These are phyloP conservation scores for Caenorhabditis sp. DNA, from an alignment of 2,888 invertebrate genomes.

Conservation along the genomic window DNA sequence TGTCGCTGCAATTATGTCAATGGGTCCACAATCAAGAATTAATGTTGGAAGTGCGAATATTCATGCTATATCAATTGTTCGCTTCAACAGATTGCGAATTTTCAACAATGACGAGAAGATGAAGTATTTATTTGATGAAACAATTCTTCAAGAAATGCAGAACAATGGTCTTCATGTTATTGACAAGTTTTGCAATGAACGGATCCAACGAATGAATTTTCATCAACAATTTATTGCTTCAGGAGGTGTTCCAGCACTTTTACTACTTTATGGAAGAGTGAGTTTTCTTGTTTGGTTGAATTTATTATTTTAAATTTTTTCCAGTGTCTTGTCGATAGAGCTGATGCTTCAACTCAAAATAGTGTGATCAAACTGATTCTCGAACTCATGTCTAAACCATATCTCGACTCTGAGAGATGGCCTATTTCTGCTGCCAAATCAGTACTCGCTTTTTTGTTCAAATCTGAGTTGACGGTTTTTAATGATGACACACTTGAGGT, in stretches of 20 bases:
- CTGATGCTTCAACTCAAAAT: neutral
- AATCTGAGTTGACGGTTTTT: neutral
- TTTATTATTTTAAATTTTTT: neutral
- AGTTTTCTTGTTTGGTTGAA: neutral
- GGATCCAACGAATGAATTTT: neutral
- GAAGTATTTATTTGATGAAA: neutral
- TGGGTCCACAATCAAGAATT: neutral
- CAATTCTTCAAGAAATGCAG: neutral
- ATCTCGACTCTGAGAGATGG: neutral
- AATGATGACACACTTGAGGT: constrained; percentile 2
- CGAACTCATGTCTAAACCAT: neutral
- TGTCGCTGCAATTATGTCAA: neutral
- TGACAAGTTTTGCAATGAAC: neutral
- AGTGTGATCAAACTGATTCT: neutral
- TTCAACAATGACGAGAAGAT: neutral
- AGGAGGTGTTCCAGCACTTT: constrained; percentile 3
- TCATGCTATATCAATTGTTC: neutral
- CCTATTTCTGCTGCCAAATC: neutral
- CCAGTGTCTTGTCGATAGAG: neutral
- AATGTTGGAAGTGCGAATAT: neutral
- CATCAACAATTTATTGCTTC: constrained; percentile 1
- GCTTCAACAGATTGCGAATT: neutral
- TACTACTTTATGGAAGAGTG: neutral
- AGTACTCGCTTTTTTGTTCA: neutral
- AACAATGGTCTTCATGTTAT: neutral